Evolutionary conservation across 2,113 vertebrate species (phyloP).

Genomic region (Galeopterus variegatus): DNA sequence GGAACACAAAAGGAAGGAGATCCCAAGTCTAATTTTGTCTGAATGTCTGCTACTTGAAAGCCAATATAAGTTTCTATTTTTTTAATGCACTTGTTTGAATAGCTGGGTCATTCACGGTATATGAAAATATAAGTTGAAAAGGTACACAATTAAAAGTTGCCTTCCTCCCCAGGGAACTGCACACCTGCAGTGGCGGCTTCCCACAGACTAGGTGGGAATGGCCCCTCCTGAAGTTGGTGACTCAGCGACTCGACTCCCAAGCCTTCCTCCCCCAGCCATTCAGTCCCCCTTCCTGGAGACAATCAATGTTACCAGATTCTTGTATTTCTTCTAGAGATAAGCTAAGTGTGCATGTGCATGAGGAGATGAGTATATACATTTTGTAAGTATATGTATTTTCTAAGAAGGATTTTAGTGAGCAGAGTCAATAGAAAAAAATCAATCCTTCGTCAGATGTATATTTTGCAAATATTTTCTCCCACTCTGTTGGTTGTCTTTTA

Average conservation of each 20-base stretch:
- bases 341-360: not conserved
- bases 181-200: not conserved
- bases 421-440: conserved; percentile 18
- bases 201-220: not conserved
- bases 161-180: not conserved
- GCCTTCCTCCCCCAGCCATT: not conserved
- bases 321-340: not conserved
- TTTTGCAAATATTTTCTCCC: no score
- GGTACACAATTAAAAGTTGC: not conserved
- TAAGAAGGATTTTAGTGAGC: conserved; percentile 28
- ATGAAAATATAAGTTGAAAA: not conserved
- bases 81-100: conserved; percentile 48
- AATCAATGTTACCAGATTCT: not conserved
- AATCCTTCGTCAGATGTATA: no score
- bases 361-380: not conserved
- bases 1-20: not conserved
- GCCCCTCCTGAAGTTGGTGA: not conserved
- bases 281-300: not conserved
- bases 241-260: not conserved
- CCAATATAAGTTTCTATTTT: not conserved
- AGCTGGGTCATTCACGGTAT: not conserved
- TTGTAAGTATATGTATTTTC: not conserved
- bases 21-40: conserved; percentile 3
- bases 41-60: conserved; percentile 21
- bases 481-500: no score